Base-by-base conservation (phyloP, 2,113 vertebrate species). In the Ranitomeya imitator region DNA sequence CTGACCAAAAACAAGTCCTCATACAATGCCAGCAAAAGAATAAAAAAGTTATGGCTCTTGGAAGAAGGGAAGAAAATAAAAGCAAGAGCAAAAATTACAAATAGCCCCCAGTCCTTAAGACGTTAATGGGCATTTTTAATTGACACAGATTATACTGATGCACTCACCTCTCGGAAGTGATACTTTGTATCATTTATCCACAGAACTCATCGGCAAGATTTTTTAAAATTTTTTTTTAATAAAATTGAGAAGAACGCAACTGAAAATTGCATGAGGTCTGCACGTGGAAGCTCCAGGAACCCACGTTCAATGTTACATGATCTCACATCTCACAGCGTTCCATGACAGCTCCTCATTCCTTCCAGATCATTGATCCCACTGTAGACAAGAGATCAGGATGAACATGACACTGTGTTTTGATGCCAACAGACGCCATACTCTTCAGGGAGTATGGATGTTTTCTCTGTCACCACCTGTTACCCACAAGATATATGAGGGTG, bases 401-500 rank as follows among this genome's bases (percentile, higher is more conserved):
- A 86, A 86, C n/a, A 65, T 86, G 85, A 86, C 85, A 86, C 85
- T 78, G 9, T 54, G 73, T 23, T 65, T 23, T 67, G 59, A 86
- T 78, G 74, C 85, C 74, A 86, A 79, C 31, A 37, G 73, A 79
- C 45, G n/a, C 85, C 74, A 71, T 73, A 21, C 85, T 65, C 60
- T 79, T 86, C 37, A 86, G 65, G 85, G 8, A 65, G 85, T 79
- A 54, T 86, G 37, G 85, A 86, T 63, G 59, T 51, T 78, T 79
- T 37, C 85, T 54, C 59, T 51, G 85, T 86, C 85, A 79, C 73
- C 85, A 86, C 85, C 85, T 86, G 85, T 86, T 86, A 65, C 74
- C 45, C 74, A 23, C 12, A 86, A 79, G 85, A 86, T 86, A 52
- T 14, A 86, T 21, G 57, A 86, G 74, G 74, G 85, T 78, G 74